A percentile compares a stretch with the other conserved stretches of the same genome.
phyloP scores from a whole-genome alignment of 2,888 invertebrate species.

The Lasioglossum villosulum region DNA sequence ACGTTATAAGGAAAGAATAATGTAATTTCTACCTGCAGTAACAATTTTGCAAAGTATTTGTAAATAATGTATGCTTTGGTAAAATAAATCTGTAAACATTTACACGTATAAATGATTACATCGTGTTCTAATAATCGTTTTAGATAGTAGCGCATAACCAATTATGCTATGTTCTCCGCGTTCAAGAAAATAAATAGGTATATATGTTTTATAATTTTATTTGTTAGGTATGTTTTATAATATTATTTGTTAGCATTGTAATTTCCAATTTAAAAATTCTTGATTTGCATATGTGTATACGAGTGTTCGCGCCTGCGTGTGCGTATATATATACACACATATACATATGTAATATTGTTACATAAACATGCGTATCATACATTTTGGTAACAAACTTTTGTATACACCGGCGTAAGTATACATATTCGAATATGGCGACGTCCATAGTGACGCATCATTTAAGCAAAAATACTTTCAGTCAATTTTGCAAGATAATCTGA shows the following conservation, averaged over 20 bases:
- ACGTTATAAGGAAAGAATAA: constrained; percentile 45
- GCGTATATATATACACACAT: neutral
- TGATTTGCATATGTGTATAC: neutral
- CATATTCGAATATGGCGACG: constrained; percentile 55
- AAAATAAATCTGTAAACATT: constrained; percentile 76
- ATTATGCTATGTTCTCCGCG: neutral
- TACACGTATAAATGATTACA: constrained; percentile 58
- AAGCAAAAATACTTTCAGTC: constrained; percentile 21
- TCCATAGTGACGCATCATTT: constrained; percentile 30
- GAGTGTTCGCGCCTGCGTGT: no score
- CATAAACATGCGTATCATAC: neutral
- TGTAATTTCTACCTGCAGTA: constrained; percentile 70
- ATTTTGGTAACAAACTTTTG: neutral
- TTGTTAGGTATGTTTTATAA: neutral
- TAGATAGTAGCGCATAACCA: neutral
- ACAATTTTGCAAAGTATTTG: constrained; percentile 79
- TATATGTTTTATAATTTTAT: neutral
- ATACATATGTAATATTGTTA: neutral
- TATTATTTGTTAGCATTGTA: no score
- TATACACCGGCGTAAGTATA: neutral
- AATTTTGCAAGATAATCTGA: constrained; percentile 9
- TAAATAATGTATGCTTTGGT: constrained; percentile 81
- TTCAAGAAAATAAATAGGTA: neutral
- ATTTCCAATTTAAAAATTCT: neutral
- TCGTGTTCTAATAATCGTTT: constrained; percentile 55